phyloP scores from a whole-genome alignment of 2,888 invertebrate genomes.

The Ametastegia equiseti region DNA sequence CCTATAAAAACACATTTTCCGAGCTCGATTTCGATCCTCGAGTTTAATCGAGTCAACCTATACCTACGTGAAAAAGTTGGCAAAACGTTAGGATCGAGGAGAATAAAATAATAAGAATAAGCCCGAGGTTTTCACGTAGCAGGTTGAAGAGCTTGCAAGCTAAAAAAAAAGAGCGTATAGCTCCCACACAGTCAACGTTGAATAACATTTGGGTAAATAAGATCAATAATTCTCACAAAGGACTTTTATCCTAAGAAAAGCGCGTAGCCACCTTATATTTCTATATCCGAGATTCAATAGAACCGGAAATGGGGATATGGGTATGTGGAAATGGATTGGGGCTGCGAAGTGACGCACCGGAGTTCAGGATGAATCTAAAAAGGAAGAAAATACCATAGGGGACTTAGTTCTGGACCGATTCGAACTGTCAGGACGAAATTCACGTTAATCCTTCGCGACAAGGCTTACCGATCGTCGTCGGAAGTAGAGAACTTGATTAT shows the following conservation, averaged over 20 bases:
- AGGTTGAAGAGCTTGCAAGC: not conserved
- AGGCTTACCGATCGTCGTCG: constrained; percentile 30
- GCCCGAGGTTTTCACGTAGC: not conserved
- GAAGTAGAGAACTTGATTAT: constrained; percentile 26
- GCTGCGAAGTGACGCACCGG: not conserved
- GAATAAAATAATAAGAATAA: not conserved
- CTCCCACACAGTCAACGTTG: not conserved
- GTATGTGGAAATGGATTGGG: constrained; percentile 37
- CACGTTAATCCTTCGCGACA: constrained; percentile 40
- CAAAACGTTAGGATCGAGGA: not conserved
- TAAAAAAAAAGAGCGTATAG: too few species aligned
- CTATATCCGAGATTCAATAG: constrained; percentile 38
- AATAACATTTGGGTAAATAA: constrained; percentile 45
- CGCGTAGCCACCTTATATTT: constrained; percentile 13
- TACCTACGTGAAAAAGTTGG: not conserved
- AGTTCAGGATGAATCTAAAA: not conserved
- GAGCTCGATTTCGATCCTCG: not conserved
- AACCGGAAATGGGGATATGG: not conserved
- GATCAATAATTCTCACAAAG: constrained; percentile 44
- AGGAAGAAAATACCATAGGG: not conserved
- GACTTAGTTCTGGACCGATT: constrained; percentile 1
- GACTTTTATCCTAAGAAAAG: constrained; percentile 16
- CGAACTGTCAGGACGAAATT: not conserved
- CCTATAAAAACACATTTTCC: not conserved
- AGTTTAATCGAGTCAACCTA: not conserved